phyloP scores from a whole-genome alignment of 30 jellyfish, hydroid and myxozoan species.

The Hydractinia symbiolongicarpus region DNA sequence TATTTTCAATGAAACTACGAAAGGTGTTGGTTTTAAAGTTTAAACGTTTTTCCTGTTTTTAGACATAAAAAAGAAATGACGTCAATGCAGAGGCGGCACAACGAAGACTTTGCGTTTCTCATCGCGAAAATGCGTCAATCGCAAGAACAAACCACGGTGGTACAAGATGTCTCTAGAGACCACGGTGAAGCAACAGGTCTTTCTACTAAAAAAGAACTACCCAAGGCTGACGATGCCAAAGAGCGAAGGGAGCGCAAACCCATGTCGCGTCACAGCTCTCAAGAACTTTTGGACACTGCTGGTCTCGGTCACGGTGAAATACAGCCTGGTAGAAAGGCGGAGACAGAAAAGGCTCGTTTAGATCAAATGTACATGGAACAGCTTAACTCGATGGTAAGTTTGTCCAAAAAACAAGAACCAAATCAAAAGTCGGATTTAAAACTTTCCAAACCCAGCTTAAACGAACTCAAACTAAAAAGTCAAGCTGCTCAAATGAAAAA shows the following conservation, averaged over 20 bases:
- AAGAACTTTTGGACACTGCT: conserved; percentile 21
- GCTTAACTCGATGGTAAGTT: conserved; percentile 63
- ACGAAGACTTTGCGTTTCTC: conserved; percentile 54
- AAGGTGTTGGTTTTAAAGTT: no score
- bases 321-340: conserved; percentile 28
- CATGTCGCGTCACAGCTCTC: conserved; percentile 32
- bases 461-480: conserved; percentile 58
- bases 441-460: conserved; percentile 74
- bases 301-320: conserved; percentile 32
- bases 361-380: conserved; percentile 65
- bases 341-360: conserved; percentile 33
- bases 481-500: conserved; percentile 80
- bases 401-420: conserved; percentile 34
- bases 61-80: conserved; percentile 75
- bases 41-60: not conserved
- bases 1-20: no score
- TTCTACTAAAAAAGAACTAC: conserved; percentile 13
- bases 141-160: conserved; percentile 29
- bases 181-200: not conserved
- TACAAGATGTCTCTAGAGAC: conserved; percentile 26
- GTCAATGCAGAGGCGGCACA: conserved; percentile 55
- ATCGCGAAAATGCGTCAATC: conserved; percentile 17
- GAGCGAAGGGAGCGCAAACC: conserved; percentile 14
- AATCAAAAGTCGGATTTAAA: conserved; percentile 62
- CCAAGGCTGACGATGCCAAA: conserved; percentile 12